These are phyloP conservation scores for Fistularia commersonii DNA, from an alignment of 2,797 vertebrate genomes.

Conservation along the genomic window DNA sequence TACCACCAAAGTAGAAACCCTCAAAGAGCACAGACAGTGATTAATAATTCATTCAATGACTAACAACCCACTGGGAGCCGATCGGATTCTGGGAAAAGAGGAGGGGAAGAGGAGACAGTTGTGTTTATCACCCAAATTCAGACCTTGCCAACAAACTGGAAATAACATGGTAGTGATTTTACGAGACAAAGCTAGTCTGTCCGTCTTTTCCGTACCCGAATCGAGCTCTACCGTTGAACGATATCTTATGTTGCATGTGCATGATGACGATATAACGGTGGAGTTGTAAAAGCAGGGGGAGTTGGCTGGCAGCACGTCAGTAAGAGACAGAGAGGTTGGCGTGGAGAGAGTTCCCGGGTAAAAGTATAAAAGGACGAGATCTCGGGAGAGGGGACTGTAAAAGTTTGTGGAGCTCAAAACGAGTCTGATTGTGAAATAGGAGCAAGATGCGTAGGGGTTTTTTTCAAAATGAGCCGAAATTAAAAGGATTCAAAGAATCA, in stretches of 20 bases:
- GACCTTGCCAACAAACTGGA: slow-evolving; percentile 46
- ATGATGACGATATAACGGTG: slow-evolving; percentile 53
- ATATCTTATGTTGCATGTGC: slow-evolving; percentile 27
- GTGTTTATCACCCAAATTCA: slow-evolving; percentile 61
- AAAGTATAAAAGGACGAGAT: slow-evolving; percentile 6
- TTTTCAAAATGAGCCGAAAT: slow-evolving; percentile 2
- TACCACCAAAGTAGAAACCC: slow-evolving; percentile 24
- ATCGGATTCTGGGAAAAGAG: slow-evolving; percentile 44
- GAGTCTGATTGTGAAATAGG: slow-evolving; percentile 1
- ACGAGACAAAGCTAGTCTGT: slow-evolving; percentile 74
- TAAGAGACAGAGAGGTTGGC: slow-evolving; percentile 15
- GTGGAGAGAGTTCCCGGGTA: slow-evolving; percentile 21
- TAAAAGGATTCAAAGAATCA: slow-evolving; percentile 6
- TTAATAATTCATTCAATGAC: slow-evolving; percentile 41
- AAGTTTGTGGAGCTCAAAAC: slow-evolving; percentile 12
- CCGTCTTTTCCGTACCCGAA: slow-evolving; percentile 56
- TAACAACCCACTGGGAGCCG: slow-evolving; percentile 28
- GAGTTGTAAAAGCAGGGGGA: slow-evolving; percentile 30
- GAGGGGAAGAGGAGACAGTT: slow-evolving; percentile 31
- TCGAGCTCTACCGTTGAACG: slow-evolving; percentile 29
- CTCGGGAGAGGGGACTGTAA: neutral
- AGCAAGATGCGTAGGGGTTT: neutral
- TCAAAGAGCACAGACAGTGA: slow-evolving; percentile 29
- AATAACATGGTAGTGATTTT: slow-evolving; percentile 70
- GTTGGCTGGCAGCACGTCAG: slow-evolving; percentile 12